Evolutionary conservation across 1,140 invertebrate species (phyloP).

Genomic region (Drosophila lini): DNA sequence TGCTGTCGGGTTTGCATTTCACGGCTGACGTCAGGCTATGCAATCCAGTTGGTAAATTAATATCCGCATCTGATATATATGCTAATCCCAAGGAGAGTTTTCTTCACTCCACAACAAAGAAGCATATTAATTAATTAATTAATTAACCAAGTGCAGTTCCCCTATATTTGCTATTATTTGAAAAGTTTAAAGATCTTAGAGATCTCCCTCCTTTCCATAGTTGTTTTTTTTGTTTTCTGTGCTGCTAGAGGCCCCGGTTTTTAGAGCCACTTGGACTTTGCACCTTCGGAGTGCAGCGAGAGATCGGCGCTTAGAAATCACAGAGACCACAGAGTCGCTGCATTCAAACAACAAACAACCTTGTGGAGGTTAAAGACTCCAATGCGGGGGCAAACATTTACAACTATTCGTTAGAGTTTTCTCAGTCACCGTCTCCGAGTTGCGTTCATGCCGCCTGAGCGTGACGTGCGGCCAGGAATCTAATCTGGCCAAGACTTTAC

Average conservation of each 20-base stretch:
- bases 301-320: slow-evolving; percentile 32
- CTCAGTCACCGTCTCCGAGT: neutral
- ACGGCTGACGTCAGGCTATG: slow-evolving; percentile 16
- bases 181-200: neutral
- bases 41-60: slow-evolving; percentile 8
- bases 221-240: neutral
- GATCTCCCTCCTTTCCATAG: neutral
- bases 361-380: slow-evolving; percentile 54
- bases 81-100: slow-evolving; percentile 45
- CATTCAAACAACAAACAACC: slow-evolving; percentile 48
- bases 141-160: neutral
- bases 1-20: slow-evolving; percentile 17
- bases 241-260: neutral
- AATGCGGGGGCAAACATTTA: slow-evolving; percentile 27
- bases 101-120: neutral
- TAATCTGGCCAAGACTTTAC: slow-evolving; percentile 40
- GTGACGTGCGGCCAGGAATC: slow-evolving; percentile 39
- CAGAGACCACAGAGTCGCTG: slow-evolving; percentile 33
- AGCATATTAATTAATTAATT: neutral
- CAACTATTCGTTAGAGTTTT: slow-evolving; percentile 9
- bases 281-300: slow-evolving; percentile 10
- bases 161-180: neutral
- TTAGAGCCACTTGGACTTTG: slow-evolving; percentile 34
- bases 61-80: slow-evolving; percentile 31
- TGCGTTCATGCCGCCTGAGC: slow-evolving; percentile 23